These are phyloP conservation scores for Morone chrysops DNA, from an alignment of 2,113 vertebrate species.

Conservation along the genomic window DNA sequence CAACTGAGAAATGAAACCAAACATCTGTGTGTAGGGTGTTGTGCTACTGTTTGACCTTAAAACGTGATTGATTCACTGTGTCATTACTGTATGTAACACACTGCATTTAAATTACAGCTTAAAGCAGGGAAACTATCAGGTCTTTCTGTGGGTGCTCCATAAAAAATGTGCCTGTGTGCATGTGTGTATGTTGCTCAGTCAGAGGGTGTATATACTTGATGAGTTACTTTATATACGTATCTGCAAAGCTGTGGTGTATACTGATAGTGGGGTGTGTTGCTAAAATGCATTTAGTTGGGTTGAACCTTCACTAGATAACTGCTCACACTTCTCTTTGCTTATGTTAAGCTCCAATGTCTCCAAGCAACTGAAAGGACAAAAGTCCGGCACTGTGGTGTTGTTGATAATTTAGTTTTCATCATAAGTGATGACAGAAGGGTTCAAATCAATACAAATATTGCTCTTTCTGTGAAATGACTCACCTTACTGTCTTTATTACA, in stretches of 20 bases:
- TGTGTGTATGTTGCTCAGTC: not conserved
- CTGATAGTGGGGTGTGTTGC: not conserved
- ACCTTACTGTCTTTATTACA: not conserved
- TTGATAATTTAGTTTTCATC: not conserved
- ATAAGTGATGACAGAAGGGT: conserved; percentile 5
- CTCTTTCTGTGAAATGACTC: conserved; percentile 6
- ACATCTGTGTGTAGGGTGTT: not conserved
- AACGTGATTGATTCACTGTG: not conserved
- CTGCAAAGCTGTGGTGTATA: not conserved
- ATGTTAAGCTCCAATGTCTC: not conserved
- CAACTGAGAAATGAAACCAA: not conserved
- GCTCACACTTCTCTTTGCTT: conserved; percentile 19
- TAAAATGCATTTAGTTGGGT: not conserved
- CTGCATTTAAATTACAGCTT: not conserved
- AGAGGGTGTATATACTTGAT: not conserved
- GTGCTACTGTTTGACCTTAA: not conserved
- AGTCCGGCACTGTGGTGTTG: not conserved
- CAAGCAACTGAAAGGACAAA: conserved; percentile 40
- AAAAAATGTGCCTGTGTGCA: not conserved
- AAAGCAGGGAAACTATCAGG: not conserved
- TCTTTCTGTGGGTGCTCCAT: not conserved
- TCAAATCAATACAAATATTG: conserved; percentile 7
- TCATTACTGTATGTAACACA: not conserved
- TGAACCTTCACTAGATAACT: not conserved
- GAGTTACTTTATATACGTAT: not conserved